Conservation (phyloP, 2,113 vertebrate genomes). For the Orthonyx spaldingii region DNA sequence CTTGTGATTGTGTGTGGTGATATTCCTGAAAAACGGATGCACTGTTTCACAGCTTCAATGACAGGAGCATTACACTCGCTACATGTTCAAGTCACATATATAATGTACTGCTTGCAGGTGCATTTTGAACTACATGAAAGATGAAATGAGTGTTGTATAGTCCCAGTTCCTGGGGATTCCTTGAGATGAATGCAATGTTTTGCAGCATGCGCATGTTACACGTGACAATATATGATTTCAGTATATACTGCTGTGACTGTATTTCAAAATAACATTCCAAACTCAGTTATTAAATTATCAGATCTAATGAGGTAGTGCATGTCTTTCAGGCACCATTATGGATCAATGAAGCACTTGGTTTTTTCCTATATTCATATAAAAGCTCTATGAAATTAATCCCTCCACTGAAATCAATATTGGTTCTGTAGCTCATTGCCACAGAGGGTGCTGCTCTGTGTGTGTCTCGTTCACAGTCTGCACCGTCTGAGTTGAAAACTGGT, state of each 20-base stretch:
- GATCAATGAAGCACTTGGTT: not conserved
- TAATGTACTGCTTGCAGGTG: not conserved
- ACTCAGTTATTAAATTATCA: not conserved
- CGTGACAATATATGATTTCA: not conserved
- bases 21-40: not conserved
- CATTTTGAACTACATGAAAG: not conserved
- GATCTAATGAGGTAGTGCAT: not conserved
- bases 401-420: not conserved
- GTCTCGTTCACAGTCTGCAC: not conserved
- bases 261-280: not conserved
- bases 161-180: not conserved
- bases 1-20: not conserved
- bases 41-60: not conserved
- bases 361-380: not conserved
- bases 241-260: not conserved
- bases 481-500: not conserved
- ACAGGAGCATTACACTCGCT: not conserved
- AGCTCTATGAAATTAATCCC: not conserved
- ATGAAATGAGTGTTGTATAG: rapidly evolving
- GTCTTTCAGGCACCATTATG: not conserved
- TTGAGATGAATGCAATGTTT: rapidly evolving
- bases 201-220: rapidly evolving
- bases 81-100: not conserved
- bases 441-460: not conserved
- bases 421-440: not conserved